phyloP scores from a whole-genome alignment of 2,113 vertebrate genomes.

The Telmatochromis brichardi region DNA sequence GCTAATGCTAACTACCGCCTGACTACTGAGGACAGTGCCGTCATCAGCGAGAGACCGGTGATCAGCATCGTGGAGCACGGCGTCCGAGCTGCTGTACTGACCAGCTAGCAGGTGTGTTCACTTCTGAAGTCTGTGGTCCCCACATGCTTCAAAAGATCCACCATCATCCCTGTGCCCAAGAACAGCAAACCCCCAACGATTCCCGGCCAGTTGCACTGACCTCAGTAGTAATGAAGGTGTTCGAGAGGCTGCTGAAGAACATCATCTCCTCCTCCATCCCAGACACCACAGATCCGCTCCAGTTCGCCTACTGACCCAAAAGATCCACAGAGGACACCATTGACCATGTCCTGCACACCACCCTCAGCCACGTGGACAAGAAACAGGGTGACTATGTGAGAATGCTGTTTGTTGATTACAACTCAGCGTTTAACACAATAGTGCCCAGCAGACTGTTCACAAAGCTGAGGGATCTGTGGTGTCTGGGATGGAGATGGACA shows the following conservation, averaged over 20 bases:
- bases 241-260: background rate
- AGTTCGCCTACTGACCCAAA: background rate
- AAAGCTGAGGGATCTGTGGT: no score
- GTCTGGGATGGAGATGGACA: background rate
- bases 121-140: no score
- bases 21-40: no score
- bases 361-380: background rate
- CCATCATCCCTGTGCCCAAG: background rate
- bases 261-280: background rate
- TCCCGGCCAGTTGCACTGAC: background rate
- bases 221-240: background rate
- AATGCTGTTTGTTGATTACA: no score
- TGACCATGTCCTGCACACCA: accelerated
- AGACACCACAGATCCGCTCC: background rate
- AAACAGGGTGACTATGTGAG: no score
- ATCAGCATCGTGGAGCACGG: no score
- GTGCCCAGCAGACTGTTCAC: no score
- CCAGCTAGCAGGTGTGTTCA: no score
- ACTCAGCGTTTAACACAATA: no score
- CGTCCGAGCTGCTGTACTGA: no score
- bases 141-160: background rate
- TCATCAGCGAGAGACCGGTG: no score
- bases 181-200: background rate
- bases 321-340: background rate
- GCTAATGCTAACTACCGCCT: no score